A percentile compares a stretch with the other conserved stretches of the same genome.
Conservation (phyloP, 1,140 invertebrate species). For the Bathynomus jamesi region DNA sequence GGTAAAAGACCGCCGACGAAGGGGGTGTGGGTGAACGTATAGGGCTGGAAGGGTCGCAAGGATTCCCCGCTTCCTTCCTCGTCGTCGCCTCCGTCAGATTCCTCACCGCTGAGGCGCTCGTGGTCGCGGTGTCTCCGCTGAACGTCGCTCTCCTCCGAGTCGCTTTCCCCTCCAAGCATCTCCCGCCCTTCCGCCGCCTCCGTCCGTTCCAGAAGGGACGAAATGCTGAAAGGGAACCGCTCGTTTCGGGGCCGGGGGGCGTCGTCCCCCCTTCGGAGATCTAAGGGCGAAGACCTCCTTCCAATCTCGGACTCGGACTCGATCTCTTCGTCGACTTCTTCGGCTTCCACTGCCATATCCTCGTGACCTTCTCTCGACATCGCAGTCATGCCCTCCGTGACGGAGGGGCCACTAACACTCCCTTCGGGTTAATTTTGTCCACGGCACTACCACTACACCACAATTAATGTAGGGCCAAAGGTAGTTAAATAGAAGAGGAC, state of each 20-base stretch:
- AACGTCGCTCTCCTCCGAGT: slow-evolving; percentile 22
- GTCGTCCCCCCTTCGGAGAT: slow-evolving; percentile 31
- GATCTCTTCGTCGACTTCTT: slow-evolving; percentile 11
- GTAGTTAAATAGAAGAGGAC: no score
- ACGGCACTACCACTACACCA: no score
- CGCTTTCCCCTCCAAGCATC: neutral
- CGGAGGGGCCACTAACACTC: slow-evolving; percentile 2
- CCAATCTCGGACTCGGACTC: slow-evolving; percentile 8
- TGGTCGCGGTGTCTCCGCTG: slow-evolving; percentile 19
- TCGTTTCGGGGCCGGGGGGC: slow-evolving; percentile 24
- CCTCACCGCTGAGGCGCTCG: slow-evolving; percentile 26
- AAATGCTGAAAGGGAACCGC: slow-evolving; percentile 33
- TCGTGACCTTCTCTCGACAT: slow-evolving; percentile 32
- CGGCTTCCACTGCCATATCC: slow-evolving; percentile 24
- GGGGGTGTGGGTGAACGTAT: slow-evolving; percentile 35
- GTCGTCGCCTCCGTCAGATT: slow-evolving; percentile 27
- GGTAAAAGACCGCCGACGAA: slow-evolving; percentile 33
- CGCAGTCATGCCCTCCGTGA: slow-evolving; percentile 21
- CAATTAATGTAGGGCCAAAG: no score
- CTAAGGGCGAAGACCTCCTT: slow-evolving; percentile 25
- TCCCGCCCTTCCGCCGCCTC: neutral
- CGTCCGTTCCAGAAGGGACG: slow-evolving; percentile 18
- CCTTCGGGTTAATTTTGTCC: no score
- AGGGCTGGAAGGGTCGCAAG: slow-evolving; percentile 30
- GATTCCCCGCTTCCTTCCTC: slow-evolving; percentile 21